Evolutionary conservation across 2,888 invertebrate genomes (phyloP).

Genomic region (Diaphora mendica): DNA sequence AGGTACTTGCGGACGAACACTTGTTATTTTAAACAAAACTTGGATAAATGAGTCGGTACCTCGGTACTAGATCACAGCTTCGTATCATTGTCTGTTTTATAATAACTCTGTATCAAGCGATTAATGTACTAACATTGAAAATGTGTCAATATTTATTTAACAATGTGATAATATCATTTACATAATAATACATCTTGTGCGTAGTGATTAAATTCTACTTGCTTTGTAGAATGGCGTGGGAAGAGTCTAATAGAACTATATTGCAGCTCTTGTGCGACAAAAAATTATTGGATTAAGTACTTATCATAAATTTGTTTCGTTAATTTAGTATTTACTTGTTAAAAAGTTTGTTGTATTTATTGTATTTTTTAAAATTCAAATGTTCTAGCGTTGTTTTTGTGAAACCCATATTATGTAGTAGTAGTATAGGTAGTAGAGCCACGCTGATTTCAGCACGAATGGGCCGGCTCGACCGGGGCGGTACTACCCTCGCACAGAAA

Average conservation of each 20-base stretch:
- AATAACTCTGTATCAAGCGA: constrained; percentile 24
- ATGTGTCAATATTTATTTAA: constrained; percentile 24
- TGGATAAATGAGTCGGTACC: constrained; percentile 24
- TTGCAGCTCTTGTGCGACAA: constrained; percentile 1
- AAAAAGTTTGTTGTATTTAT: neutral
- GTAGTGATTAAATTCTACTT: constrained; percentile 13
- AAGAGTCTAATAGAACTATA: constrained; percentile 37
- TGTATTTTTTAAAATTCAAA: neutral
- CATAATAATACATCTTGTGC: constrained; percentile 21
- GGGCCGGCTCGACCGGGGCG: no score
- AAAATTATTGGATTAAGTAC: neutral
- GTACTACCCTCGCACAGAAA: no score
- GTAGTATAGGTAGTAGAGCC: no score
- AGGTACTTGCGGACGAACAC: constrained; percentile 34
- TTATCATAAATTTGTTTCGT: neutral
- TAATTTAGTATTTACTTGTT: neutral
- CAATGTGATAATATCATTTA: constrained; percentile 22
- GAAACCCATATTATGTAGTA: neutral
- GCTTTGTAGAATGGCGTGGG: neutral
- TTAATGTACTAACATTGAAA: constrained; percentile 25
- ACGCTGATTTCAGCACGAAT: no score
- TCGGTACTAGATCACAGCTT: constrained; percentile 17
- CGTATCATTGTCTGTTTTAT: constrained; percentile 29
- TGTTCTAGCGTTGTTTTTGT: neutral
- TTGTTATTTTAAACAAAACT: constrained; percentile 38